Evolutionary conservation across 2,797 vertebrate genomes (phyloP).

Genomic region (Leuciscus waleckii): DNA sequence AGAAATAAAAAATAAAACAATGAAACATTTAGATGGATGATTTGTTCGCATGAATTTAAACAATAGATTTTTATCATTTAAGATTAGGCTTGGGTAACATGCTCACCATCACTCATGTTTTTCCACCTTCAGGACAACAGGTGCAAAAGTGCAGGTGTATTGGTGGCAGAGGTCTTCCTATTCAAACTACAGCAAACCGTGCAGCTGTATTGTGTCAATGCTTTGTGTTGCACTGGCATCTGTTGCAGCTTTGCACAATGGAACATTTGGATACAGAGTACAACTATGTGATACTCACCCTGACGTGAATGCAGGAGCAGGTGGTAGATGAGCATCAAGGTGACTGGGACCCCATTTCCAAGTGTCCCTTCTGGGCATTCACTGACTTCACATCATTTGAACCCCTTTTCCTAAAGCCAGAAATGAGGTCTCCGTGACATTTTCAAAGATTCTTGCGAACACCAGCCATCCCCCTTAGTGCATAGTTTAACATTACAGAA

Average conservation of each 20-base stretch:
- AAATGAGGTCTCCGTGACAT: neutral
- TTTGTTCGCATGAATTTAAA: no score
- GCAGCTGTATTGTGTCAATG: no score
- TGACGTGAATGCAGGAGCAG: neutral
- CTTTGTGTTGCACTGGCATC: neutral
- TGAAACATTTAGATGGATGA: no score
- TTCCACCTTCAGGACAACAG: neutral
- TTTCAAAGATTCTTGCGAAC: neutral
- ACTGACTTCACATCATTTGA: neutral
- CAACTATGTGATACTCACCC: neutral
- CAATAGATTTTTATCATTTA: no score
- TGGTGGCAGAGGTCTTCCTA: neutral
- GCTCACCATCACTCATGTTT: neutral
- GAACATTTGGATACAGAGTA: conserved; percentile 3
- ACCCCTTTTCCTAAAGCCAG: neutral
- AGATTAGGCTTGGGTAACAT: no score
- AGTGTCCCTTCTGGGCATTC: neutral
- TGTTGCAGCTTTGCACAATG: neutral
- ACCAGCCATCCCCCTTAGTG: neutral
- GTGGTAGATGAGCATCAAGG: neutral
- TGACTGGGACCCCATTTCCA: neutral
- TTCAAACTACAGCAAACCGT: neutral
- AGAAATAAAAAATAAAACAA: no score
- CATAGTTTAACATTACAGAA: neutral
- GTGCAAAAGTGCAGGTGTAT: neutral